Base-by-base conservation (phyloP, 2,888 invertebrate species). In the Agonopterix heracliana region DNA sequence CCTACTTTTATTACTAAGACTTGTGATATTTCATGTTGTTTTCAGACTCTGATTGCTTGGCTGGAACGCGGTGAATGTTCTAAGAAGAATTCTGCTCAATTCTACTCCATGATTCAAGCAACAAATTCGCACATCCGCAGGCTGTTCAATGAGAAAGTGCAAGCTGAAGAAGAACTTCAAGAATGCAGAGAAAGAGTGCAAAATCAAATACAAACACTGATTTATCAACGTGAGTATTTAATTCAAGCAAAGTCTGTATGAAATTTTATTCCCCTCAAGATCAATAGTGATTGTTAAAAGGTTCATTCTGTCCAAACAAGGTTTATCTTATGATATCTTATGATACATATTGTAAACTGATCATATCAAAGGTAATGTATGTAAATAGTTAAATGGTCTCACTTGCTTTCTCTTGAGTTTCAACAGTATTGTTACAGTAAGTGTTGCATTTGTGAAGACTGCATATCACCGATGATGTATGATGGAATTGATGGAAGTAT, bases 21-120 rank as follows among this genome's bases (percentile, higher is more conserved):
- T 3, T 17, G 3, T 17, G 1, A 3, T 17, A 17, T 3, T 17
- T 2, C 2, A 17, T 17, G 26, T 26, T 51, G 49, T 44, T 73
- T 80, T 41, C 80, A 94, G 90, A 93, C 95, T 17, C 92, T 98
- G 34, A 92, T 96, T 38, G 93, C 95, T 0, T 98, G 98, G 98
- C 78, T 98, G 60, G 98, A 98, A 69, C 92, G 97, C 9, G 98
- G 98, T 0, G 98, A 98, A 75, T 98, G 98, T 74, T 95, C 92
- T 44, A 97, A 98, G 77, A 92, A 95, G 54, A 98, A 96, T 77
- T 92, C 96, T 1, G 97, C 95, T 71, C 93, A 93, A 41, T 98
- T 98, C 82, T 98, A 98, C 80, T 95, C 97, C 7, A 96, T 98
- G 96, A 95, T 98, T 54, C 98, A 98, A 84, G 95, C 96, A 26